Evolutionary conservation across 1,140 invertebrate species (phyloP).

Genomic region (Tyrophagus putrescentiae): DNA sequence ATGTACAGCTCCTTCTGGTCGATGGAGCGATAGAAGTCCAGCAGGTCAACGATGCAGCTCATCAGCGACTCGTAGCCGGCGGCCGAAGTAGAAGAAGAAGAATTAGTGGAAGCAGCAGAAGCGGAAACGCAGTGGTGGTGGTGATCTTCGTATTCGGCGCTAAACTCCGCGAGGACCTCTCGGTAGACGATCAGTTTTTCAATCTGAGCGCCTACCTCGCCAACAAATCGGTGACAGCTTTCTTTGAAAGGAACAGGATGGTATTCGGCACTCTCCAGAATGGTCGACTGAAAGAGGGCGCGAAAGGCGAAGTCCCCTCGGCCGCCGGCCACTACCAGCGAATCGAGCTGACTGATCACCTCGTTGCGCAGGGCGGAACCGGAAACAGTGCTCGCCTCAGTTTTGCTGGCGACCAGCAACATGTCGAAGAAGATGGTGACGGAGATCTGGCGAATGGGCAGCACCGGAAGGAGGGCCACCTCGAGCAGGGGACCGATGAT

Average conservation of each 20-base stretch:
- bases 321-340: not conserved
- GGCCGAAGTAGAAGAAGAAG: no score
- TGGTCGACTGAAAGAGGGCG: slow-evolving; percentile 68
- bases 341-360: slow-evolving; percentile 47
- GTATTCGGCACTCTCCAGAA: slow-evolving; percentile 60
- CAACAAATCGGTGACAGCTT: slow-evolving; percentile 32
- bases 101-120: no score
- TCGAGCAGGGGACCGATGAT: slow-evolving; percentile 88
- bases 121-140: no score
- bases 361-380: slow-evolving; percentile 25
- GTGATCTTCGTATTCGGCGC: no score
- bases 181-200: slow-evolving; percentile 61
- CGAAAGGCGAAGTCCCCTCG: slow-evolving; percentile 37
- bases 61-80: slow-evolving; percentile 78
- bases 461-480: slow-evolving; percentile 80
- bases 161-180: slow-evolving; percentile 75
- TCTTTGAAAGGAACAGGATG: slow-evolving; percentile 61
- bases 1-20: slow-evolving; percentile 93
- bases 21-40: slow-evolving; percentile 90
- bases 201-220: slow-evolving; percentile 66
- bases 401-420: slow-evolving; percentile 73
- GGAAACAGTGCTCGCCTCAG: no score
- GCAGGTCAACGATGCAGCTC: slow-evolving; percentile 88
- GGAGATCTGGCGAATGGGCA: slow-evolving; percentile 69
- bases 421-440: slow-evolving; percentile 91